These are phyloP conservation scores for Ligdia adustata DNA, from an alignment of 2,888 invertebrate genomes.

Conservation along the genomic window DNA sequence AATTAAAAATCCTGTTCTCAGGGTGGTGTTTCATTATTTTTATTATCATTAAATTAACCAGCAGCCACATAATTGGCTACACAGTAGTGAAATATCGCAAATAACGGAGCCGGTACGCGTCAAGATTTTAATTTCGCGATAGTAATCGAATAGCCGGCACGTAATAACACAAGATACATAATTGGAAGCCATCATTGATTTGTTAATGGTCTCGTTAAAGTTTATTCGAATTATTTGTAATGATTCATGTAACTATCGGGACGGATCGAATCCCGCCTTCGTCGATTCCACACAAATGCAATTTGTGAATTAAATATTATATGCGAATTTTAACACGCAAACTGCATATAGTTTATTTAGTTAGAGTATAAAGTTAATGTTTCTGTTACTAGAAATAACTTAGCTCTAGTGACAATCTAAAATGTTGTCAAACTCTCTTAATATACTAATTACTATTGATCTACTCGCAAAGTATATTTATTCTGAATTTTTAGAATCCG, in stretches of 20 bases:
- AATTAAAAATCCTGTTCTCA: not conserved
- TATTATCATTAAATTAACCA: not conserved
- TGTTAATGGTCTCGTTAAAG: slow-evolving; percentile 69
- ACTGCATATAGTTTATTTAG: too few species aligned
- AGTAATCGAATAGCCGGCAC: slow-evolving; percentile 59
- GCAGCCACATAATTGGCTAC: slow-evolving; percentile 29
- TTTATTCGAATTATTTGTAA: slow-evolving; percentile 53
- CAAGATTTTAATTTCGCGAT: slow-evolving; percentile 74
- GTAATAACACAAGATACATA: slow-evolving; percentile 67
- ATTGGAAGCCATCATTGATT: slow-evolving; percentile 74
- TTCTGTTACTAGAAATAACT: too few species aligned
- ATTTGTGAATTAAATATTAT: slow-evolving; percentile 1
- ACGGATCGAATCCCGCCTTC: slow-evolving; percentile 12
- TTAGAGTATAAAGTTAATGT: too few species aligned
- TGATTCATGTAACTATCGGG: slow-evolving; percentile 52
- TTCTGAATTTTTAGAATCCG: too few species aligned
- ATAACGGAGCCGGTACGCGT: slow-evolving; percentile 44
- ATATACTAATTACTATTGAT: too few species aligned
- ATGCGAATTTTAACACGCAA: too few species aligned
- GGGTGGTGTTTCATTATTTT: not conserved
- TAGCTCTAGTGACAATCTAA: too few species aligned
- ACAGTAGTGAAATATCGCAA: slow-evolving; percentile 44
- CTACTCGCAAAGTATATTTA: too few species aligned
- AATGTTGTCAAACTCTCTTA: too few species aligned
- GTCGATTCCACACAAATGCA: slow-evolving; percentile 3